Base-by-base conservation (phyloP, 1,140 invertebrate genomes). In the Rhyacophila brunnea region DNA sequence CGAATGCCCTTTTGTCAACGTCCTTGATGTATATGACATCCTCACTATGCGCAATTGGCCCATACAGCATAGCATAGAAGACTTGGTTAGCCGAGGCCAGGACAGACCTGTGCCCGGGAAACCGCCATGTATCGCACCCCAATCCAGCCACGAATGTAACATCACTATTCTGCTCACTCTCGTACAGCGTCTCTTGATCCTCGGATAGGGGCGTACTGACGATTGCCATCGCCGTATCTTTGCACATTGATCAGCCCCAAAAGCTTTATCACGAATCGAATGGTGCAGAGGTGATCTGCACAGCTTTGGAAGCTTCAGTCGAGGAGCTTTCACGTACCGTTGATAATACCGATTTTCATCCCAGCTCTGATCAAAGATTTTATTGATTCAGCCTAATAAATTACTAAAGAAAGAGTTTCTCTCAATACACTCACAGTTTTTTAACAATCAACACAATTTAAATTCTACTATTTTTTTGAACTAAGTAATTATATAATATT, bases 1-100 rank as follows among this genome's bases (percentile, higher is more conserved):
- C 84, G 65, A 89, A 88, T 6, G 85, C 87, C 53, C 85, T 70
- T 35, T 85, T 84, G 40, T 88, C 85, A 2, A 87, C 75, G 66
- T 88, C 82, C 49, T 80, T 74, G 13, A 88, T 56, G 50, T 71
- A 66, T 63, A 77, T 69, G 60, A 78, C 64, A 69, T 74, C 78
- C 14, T 79, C 71, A 6, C 20, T 18, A n/a, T 36, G 18, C 18
- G 62, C 59, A 2, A 65, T 40, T 14, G 81, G 80, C 38, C 77
- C 79, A 51, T 85, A 83, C 4, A 84, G 82, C 66, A 83, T 86
- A 42, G 80, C 80, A 10, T 88, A 72, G 10, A 89, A 80, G 34
- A 81, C 80, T 2, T 50, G 63, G 55, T 86, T 84, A 4, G 84
- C 82, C 62, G 83, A 85, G 43, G 80, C 80, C 15, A 89, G 73